A percentile compares a stretch with the other conserved stretches of the same genome.
These are phyloP conservation scores for Numida meleagris DNA, from an alignment of 2,113 vertebrate species.

Conservation along the genomic window DNA sequence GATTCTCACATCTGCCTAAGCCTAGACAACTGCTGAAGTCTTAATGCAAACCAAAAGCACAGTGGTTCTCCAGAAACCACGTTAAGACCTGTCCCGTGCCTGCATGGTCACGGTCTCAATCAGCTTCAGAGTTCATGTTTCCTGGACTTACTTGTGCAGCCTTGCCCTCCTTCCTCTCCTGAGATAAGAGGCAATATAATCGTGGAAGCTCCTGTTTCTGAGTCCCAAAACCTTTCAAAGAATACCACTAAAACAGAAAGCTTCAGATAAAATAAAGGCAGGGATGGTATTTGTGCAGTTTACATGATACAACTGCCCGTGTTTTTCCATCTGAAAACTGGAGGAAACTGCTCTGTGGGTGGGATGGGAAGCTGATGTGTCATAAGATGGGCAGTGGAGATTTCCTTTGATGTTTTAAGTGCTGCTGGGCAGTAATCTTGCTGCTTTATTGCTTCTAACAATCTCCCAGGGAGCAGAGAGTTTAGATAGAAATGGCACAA, in stretches of 20 bases:
- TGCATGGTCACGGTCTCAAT: neutral
- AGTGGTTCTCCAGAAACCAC: neutral
- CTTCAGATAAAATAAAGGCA: constrained; percentile 18
- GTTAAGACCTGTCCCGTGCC: rapidly evolving
- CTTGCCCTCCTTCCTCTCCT: neutral
- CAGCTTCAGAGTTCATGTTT: neutral
- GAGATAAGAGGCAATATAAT: neutral
- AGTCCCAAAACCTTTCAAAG: neutral
- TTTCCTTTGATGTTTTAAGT: neutral
- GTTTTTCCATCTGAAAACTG: neutral
- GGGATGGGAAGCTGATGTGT: neutral
- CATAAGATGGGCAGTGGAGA: neutral
- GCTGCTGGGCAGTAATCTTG: neutral
- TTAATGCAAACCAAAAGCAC: neutral
- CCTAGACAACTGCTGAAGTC: neutral
- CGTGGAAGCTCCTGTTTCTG: neutral
- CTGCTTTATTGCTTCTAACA: neutral
- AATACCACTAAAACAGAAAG: neutral
- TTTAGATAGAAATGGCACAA: neutral
- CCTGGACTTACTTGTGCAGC: neutral
- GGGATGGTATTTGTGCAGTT: rapidly evolving
- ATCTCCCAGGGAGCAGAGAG: neutral
- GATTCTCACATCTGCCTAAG: neutral
- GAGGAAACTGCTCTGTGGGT: neutral
- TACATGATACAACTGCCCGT: neutral